Percentiles rank a stretch among this genome's conserved stretches.
Evolutionary conservation across 2,888 invertebrate species (phyloP).

Genomic region (Scaptomyza flava): DNA sequence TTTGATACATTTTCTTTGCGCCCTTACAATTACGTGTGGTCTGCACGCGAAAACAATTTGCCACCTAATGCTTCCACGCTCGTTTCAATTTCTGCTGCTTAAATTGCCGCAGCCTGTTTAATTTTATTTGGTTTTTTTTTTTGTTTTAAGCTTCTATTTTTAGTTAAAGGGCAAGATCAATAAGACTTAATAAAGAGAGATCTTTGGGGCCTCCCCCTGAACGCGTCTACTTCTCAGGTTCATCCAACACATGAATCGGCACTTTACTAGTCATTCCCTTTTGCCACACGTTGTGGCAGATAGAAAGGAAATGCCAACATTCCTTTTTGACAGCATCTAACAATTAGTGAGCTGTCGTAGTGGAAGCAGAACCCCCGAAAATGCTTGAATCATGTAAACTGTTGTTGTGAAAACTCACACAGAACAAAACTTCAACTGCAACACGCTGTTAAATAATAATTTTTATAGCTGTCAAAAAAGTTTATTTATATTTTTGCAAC

Average conservation of each 20-base stretch:
- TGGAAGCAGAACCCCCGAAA: background rate
- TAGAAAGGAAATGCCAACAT: constrained; percentile 6
- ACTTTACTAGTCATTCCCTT: constrained; percentile 45
- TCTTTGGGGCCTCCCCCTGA: too few species aligned
- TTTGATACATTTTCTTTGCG: background rate
- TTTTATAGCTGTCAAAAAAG: constrained; percentile 23
- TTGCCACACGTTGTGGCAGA: constrained; percentile 26
- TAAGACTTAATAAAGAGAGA: too few species aligned
- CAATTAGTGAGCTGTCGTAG: constrained; percentile 43
- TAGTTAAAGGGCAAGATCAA: too few species aligned
- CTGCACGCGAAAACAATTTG: constrained; percentile 22
- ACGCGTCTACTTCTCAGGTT: constrained; percentile 12
- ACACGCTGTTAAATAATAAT: constrained; percentile 19
- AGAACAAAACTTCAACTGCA: constrained; percentile 2
- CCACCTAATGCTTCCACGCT: constrained; percentile 4
- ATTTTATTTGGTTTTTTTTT: too few species aligned
- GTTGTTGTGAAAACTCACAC: constrained; percentile 1
- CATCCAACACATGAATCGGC: constrained; percentile 57
- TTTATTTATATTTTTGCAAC: constrained; percentile 18
- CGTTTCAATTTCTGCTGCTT: constrained; percentile 9
- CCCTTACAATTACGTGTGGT: background rate
- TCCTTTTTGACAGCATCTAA: constrained; percentile 52
- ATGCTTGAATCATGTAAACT: constrained; percentile 29
- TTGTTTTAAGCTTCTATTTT: too few species aligned
- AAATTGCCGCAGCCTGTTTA: constrained; percentile 22